Evolutionary conservation across 2,888 invertebrate genomes (phyloP).

Genomic region (Schizaphis graminum): DNA sequence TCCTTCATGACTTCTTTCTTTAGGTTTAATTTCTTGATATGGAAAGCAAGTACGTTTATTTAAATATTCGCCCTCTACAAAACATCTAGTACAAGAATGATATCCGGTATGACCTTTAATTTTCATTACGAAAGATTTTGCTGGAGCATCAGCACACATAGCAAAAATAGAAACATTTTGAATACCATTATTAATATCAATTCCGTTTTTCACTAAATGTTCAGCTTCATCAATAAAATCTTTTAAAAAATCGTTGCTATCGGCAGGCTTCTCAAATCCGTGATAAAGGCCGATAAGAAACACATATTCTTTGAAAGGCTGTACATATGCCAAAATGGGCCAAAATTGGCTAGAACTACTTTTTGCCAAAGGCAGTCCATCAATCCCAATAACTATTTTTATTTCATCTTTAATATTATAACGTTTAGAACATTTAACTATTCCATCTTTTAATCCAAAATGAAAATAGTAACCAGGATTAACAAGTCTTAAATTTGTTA

Average conservation of each 20-base stretch:
- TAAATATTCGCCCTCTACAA: background rate
- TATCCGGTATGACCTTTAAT: background rate
- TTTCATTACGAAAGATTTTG: slow-evolving; percentile 26
- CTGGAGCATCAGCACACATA: slow-evolving; percentile 17
- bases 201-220: background rate
- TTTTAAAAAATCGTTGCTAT: slow-evolving; percentile 31
- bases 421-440: background rate
- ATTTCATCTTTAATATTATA: background rate
- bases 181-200: background rate
- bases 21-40: background rate
- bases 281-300: slow-evolving; percentile 11
- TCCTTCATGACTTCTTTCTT: background rate
- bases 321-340: background rate
- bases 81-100: slow-evolving; percentile 7
- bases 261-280: slow-evolving; percentile 12
- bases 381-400: background rate
- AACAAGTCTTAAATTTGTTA: background rate
- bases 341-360: slow-evolving; percentile 3
- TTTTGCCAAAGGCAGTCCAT: background rate
- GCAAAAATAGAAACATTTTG: background rate
- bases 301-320: background rate
- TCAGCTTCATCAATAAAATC: slow-evolving; percentile 20
- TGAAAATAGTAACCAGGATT: background rate
- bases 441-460: slow-evolving; percentile 14
- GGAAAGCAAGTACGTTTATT: background rate